Conservation (phyloP, 2,113 vertebrate genomes). For the Petrocephalus zakoni region DNA sequence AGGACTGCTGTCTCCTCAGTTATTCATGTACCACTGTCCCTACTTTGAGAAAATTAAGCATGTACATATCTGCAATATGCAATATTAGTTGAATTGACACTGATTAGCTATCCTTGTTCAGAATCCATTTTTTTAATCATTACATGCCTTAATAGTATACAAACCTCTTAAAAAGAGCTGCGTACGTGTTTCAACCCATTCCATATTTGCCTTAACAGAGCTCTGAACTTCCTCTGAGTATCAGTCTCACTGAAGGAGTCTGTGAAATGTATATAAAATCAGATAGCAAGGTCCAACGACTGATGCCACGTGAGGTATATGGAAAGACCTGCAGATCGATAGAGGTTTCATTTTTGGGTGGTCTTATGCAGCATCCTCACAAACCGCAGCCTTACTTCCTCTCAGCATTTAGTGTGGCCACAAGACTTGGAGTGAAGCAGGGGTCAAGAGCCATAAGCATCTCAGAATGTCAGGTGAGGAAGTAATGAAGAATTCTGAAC, state of each 20-base stretch:
- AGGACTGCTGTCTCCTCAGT: background rate
- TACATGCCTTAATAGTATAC: background rate
- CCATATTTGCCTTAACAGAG: background rate
- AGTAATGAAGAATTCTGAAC: conserved; percentile 30
- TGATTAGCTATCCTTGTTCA: background rate
- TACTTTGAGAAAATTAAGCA: background rate
- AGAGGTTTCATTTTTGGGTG: conserved; percentile 17
- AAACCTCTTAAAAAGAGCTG: background rate
- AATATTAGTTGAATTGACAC: background rate
- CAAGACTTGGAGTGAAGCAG: conserved; percentile 37
- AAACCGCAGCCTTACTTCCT: conserved; percentile 22
- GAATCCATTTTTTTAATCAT: background rate
- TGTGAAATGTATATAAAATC: background rate
- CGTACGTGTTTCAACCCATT: background rate
- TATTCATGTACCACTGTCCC: background rate
- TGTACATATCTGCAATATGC: background rate
- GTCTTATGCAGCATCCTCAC: conserved; percentile 20
- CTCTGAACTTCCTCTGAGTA: background rate
- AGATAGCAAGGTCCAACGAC: background rate
- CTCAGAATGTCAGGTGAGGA: conserved; percentile 43
- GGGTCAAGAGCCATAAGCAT: conserved; percentile 36
- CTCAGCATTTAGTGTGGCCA: conserved; percentile 41
- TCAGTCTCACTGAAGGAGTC: background rate
- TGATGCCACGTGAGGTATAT: background rate
- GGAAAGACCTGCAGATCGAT: background rate